These are phyloP conservation scores for Brachypteracias leptosomus DNA, from an alignment of 2,113 vertebrate genomes.

Conservation along the genomic window DNA sequence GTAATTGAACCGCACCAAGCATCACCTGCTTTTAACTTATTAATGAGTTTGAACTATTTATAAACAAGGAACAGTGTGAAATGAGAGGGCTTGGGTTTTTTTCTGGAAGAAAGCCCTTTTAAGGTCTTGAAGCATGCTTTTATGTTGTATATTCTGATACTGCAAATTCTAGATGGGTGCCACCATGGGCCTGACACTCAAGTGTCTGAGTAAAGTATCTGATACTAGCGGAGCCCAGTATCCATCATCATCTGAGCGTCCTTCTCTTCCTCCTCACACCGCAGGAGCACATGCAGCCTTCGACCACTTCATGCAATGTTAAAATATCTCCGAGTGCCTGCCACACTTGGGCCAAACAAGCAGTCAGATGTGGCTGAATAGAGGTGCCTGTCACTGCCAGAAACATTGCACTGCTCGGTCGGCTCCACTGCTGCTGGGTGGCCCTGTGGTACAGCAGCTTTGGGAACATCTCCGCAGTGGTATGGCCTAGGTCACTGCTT, in stretches of 20 bases:
- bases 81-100: neutral
- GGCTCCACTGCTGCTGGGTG: neutral
- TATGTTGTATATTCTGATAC: neutral
- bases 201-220: neutral
- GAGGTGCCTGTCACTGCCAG: neutral
- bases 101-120: neutral
- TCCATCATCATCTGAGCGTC: neutral
- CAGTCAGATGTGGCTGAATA: neutral
- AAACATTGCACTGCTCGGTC: neutral
- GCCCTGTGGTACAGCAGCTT: accelerated
- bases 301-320: neutral
- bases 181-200: neutral
- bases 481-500: neutral
- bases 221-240: neutral
- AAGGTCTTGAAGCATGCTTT: neutral
- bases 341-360: accelerated
- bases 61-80: neutral
- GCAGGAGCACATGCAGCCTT: neutral
- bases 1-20: slow-evolving; percentile 18
- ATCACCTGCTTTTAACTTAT: slow-evolving; percentile 53
- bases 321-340: neutral
- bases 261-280: neutral
- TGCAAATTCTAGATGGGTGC: neutral
- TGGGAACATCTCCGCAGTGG: neutral
- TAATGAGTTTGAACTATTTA: slow-evolving; percentile 54